Conservation (phyloP, 2,113 vertebrate genomes). For the Malaclemys terrapin region DNA sequence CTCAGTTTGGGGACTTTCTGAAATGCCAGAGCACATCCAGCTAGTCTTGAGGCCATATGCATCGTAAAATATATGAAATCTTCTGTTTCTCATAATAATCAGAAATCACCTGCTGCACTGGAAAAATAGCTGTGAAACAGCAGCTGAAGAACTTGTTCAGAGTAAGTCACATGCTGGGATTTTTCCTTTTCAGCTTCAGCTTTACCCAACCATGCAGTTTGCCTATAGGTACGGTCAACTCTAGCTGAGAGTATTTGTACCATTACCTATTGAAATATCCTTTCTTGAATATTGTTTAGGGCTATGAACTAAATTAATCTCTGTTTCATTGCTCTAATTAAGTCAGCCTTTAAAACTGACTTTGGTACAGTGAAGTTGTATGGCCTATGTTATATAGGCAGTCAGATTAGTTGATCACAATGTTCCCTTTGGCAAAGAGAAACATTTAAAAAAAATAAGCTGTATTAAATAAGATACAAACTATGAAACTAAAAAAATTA, state of each 20-base stretch:
- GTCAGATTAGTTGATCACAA: not conserved
- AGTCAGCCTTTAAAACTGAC: not conserved
- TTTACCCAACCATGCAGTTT: not conserved
- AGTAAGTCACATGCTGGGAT: not conserved
- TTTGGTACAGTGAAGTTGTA: not conserved
- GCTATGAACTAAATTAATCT: constrained; percentile 1
- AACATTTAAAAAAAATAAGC: not conserved
- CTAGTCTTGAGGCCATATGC: not conserved
- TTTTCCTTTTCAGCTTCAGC: not conserved
- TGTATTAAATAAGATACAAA: not conserved
- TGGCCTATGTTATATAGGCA: not conserved
- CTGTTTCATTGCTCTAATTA: not conserved
- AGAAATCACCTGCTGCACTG: not conserved
- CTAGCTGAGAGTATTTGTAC: not conserved
- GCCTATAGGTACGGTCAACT: not conserved
- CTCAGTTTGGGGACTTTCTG: not conserved
- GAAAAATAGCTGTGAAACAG: not conserved
- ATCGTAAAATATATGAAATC: not conserved
- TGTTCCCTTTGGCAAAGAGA: not conserved
- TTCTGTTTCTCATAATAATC: not conserved
- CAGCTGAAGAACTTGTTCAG: not conserved
- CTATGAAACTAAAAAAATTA: not conserved
- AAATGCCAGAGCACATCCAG: not conserved
- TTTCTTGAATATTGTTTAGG: not conserved
- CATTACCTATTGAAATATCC: not conserved